These are phyloP conservation scores for Peribatodes rhomboidaria DNA, from an alignment of 2,888 invertebrate species.

Conservation along the genomic window DNA sequence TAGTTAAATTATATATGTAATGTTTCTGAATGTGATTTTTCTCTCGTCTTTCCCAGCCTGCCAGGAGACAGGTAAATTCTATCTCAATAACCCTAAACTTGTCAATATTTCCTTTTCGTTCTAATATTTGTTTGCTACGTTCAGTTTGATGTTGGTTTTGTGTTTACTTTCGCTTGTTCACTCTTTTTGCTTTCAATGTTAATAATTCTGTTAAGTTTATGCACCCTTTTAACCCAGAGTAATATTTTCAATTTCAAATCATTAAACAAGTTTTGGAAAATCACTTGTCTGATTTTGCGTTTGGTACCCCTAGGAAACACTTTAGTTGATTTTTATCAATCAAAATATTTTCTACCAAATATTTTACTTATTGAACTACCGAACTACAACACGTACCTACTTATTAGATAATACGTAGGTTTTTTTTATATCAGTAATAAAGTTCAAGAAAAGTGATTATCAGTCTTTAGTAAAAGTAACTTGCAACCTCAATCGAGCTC, in stretches of 20 bases:
- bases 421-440: neutral
- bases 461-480: neutral
- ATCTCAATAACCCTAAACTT: slow-evolving; percentile 54
- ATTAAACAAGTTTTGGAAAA: neutral
- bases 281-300: slow-evolving; percentile 2
- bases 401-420: too few species aligned
- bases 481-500: slow-evolving; percentile 8
- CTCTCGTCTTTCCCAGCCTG: slow-evolving; percentile 86
- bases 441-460: neutral
- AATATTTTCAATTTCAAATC: slow-evolving; percentile 7
- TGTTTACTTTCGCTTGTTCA: slow-evolving; percentile 38
- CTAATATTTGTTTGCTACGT: slow-evolving; percentile 45
- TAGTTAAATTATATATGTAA: slow-evolving; percentile 80
- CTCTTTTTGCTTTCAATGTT: slow-evolving; percentile 47
- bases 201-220: slow-evolving; percentile 33
- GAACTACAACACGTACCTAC: too few species aligned
- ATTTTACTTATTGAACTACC: neutral
- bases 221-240: slow-evolving; percentile 16
- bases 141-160: slow-evolving; percentile 43
- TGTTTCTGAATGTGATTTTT: slow-evolving; percentile 86
- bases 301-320: neutral
- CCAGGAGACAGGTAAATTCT: slow-evolving; percentile 85
- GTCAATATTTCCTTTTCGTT: slow-evolving; percentile 41
- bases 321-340: neutral
- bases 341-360: neutral